Evolutionary conservation across 23 tunicate genomes (phyloP), one percentile per base, ranked within the genome.

Genomic region (Diplosoma virens): DNA sequence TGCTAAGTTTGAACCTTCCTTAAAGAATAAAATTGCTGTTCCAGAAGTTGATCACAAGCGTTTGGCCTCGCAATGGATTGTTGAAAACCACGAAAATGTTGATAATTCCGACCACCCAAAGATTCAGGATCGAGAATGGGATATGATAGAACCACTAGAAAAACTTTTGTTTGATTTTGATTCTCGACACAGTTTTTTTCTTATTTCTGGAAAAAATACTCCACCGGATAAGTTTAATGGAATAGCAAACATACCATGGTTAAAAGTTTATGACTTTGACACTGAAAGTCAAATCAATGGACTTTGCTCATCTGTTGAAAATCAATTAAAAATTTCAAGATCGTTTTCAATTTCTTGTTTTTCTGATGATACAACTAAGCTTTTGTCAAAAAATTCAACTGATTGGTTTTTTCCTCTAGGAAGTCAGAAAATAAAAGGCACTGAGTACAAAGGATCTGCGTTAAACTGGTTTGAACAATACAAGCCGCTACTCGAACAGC

Each of bases 201-300:
- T 67, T n/a, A 67, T 67, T 3, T 17, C 74, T 34, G 74, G 74
- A 67, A 67, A 67, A 34, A 18, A n/a, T 67, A 67, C 74, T 7
- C 74, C 74, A 2, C 17, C 23, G 14, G 74, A 67, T 36, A 18
- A 35, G 17, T 67, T 17, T 21, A 37, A 37, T 16, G 74, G 74
- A 2, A 36, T 86, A 21, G 61, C 92, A 14, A 58, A 60, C 32
- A 79, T 86, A n/a, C 92, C 84, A 20, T 86, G 84, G 84, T 69
- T 73, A 32, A 79, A 86, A 59, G 84, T 86, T 21, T 86, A 79
- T 71, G 92, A 86, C 35, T 86, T 86, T 59, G 80, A 85, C 53
- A 75, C 79, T 3, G 61, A 84, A 1, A 77, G 82, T 30, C 37
- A 60, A 25, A 55, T 33, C 22, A 46, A 58, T 23, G 88, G 82